Base-by-base conservation (phyloP, 2,113 vertebrate species). In the Gymnarchus niloticus region DNA sequence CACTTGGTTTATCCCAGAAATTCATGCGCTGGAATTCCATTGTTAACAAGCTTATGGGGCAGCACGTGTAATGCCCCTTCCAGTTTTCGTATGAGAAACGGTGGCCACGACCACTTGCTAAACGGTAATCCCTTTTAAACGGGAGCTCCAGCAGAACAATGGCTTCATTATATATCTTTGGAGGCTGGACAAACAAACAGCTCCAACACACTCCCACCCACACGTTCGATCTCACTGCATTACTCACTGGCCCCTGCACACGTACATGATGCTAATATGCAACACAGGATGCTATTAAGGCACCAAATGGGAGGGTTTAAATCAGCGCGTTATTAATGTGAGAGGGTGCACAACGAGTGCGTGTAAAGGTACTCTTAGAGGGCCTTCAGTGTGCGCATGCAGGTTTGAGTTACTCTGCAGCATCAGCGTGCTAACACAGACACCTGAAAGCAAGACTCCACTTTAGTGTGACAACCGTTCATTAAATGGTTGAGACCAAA, bases 11-110 rank as follows among this genome's bases (percentile, higher is more conserved):
- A 81, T 81, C 77, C 77, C 77, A 81, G 44, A 49, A 51, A 81
- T 81, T 81, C 77, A 81, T 81, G 48, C 77, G 48, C 44, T 28
- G 77, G 77, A 81, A 81, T 81, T 81, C 77, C 48, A 49, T 81
- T 81, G 77, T 81, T 81, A 81, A 81, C 49, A 81, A 81, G 77
- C 77, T 81, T 81, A 81, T 44, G 48, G 77, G 77, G 77, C 77
- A 51, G 44, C 44, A 23, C n/a, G 77, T 51, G 48, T 48, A 46
- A 81, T 51, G 48, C 77, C 77, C 77, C n/a, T 44, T n/a, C 77
- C 77, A 81, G 25, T 81, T 81, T 51, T 49, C 48, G 48, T 81
- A 48, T 81, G 44, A n/a, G 48, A 28, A 81, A 48, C 46, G n/a
- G 48, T 17, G 48, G 77, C 48, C 12, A 46, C 21, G 77, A 46